phyloP scores from a whole-genome alignment of 2,888 invertebrate genomes.

The Xiphydria camelus region DNA sequence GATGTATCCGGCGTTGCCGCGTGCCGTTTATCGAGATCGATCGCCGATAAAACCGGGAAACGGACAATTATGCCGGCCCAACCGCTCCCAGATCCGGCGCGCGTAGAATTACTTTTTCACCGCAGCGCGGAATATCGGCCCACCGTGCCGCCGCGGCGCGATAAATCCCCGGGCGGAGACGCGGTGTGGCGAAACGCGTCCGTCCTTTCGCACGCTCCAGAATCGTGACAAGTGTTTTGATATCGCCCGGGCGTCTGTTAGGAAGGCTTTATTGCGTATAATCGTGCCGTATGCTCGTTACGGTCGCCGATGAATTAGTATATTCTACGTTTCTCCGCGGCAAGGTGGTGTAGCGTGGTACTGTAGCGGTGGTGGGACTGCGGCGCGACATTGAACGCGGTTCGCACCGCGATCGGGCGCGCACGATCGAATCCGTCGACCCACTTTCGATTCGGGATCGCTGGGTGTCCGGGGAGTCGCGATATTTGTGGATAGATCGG shows the following conservation, averaged over 20 bases:
- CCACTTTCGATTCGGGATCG: too few species aligned
- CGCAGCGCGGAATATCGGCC: too few species aligned
- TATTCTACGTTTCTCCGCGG: not conserved
- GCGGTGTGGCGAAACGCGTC: not conserved
- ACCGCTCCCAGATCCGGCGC: not conserved
- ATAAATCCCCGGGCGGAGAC: not conserved
- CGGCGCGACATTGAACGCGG: too few species aligned
- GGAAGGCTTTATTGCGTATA: conserved; percentile 1
- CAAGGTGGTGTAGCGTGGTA: too few species aligned
- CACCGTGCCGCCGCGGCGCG: not conserved
- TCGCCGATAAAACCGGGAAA: conserved; percentile 1
- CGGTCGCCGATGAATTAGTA: conserved; percentile 1
- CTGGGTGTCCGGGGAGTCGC: too few species aligned
- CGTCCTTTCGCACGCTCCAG: conserved; percentile 5
- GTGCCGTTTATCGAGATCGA: conserved; percentile 2
- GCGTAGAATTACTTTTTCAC: not conserved
- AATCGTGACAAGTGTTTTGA: conserved; percentile 7
- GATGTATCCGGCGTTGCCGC: not conserved
- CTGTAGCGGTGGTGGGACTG: too few species aligned
- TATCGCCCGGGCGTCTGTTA: not conserved
- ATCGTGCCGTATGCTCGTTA: not conserved
- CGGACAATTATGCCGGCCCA: not conserved
- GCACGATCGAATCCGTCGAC: too few species aligned
- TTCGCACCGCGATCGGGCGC: too few species aligned
- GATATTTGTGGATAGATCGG: too few species aligned